Evolutionary conservation across 2,888 invertebrate genomes (phyloP).

Genomic region (Sphaeridia pumilis): DNA sequence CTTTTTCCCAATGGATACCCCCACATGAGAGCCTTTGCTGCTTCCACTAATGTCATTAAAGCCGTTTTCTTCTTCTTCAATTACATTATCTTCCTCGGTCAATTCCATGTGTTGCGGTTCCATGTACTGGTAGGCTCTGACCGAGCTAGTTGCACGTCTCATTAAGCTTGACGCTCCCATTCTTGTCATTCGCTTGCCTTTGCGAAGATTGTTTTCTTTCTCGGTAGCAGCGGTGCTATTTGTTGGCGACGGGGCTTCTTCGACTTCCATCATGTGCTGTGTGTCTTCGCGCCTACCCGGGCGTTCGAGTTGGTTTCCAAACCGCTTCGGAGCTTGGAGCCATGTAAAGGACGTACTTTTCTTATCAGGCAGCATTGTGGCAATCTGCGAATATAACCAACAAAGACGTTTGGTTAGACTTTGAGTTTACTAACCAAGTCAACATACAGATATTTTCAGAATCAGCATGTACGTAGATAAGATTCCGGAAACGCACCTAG

Average conservation of each 20-base stretch:
- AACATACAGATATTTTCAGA: too few relatives aligned
- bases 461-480: too few relatives aligned
- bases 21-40: constrained; percentile 12
- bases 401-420: too few relatives aligned
- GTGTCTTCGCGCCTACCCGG: not conserved
- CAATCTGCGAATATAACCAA: not conserved
- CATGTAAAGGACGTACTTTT: constrained; percentile 36
- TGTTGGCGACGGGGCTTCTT: not conserved
- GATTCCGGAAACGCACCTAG: too few relatives aligned
- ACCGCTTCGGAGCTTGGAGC: constrained; percentile 20
- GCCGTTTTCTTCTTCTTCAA: constrained; percentile 19
- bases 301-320: not conserved
- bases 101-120: constrained; percentile 10
- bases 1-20: constrained; percentile 18
- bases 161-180: constrained; percentile 15
- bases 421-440: too few relatives aligned
- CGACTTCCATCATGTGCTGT: constrained; percentile 7
- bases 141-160: constrained; percentile 7
- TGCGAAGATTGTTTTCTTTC: constrained; percentile 12
- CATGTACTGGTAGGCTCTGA: constrained; percentile 8
- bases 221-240: not conserved
- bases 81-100: constrained; percentile 8
- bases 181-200: constrained; percentile 12
- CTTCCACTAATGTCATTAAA: constrained; percentile 9
- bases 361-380: constrained; percentile 33